phyloP scores from a whole-genome alignment of 2,797 vertebrate species.

The Oryzias sinensis region DNA sequence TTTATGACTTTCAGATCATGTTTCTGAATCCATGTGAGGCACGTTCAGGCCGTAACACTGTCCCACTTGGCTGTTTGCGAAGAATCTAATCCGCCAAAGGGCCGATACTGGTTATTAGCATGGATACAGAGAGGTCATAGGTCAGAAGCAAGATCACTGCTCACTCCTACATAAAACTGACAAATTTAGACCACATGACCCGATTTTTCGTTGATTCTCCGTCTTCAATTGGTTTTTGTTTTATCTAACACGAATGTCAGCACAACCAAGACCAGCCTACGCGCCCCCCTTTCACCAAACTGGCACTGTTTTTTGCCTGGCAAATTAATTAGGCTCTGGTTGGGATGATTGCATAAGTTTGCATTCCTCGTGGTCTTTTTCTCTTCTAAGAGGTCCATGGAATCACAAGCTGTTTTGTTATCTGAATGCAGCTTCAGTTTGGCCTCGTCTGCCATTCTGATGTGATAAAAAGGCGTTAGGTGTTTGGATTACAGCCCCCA shows the following conservation, averaged over 20 bases:
- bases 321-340: constrained; percentile 66
- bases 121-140: constrained; percentile 53
- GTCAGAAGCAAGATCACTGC: constrained; percentile 60
- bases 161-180: constrained; percentile 56
- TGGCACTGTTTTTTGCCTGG: constrained; percentile 19
- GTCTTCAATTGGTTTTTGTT: constrained; percentile 59
- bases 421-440: constrained; percentile 63
- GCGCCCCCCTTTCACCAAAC: constrained; percentile 8
- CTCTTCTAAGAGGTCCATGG: constrained; percentile 48
- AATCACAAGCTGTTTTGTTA: constrained; percentile 75
- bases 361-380: constrained; percentile 62
- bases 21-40: constrained; percentile 6
- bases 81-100: constrained; percentile 45
- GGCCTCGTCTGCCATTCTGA: constrained; percentile 65
- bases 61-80: constrained; percentile 15
- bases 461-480: constrained; percentile 69
- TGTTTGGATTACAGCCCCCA: constrained; percentile 55
- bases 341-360: constrained; percentile 72
- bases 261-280: not conserved
- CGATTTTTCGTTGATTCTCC: constrained; percentile 58
- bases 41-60: not conserved
- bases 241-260: constrained; percentile 31
- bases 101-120: constrained; percentile 23
- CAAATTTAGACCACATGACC: constrained; percentile 70
- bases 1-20: constrained; percentile 12